These are phyloP conservation scores for Zaprionus lineosus DNA, from an alignment of 2,888 invertebrate species.

Conservation along the genomic window DNA sequence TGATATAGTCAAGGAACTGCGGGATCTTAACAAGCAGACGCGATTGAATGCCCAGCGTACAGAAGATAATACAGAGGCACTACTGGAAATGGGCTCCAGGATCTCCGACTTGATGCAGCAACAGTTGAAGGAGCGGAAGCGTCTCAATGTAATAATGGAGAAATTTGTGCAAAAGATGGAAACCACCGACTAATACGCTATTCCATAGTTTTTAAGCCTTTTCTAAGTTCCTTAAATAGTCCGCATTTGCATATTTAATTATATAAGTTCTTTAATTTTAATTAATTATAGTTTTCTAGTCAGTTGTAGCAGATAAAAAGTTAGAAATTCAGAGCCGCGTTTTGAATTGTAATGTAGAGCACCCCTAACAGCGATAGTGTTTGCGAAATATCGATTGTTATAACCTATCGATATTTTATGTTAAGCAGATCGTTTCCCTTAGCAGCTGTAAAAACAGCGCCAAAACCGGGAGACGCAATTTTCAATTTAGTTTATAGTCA, in stretches of 20 bases:
- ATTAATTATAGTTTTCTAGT: too few relatives aligned
- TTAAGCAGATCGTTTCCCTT: too few relatives aligned
- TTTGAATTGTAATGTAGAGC: too few relatives aligned
- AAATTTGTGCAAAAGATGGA: slow-evolving; percentile 67
- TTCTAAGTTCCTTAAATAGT: too few relatives aligned
- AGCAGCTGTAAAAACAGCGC: slow-evolving; percentile 37
- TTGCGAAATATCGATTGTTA: too few relatives aligned
- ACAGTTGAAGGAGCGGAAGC: slow-evolving; percentile 60
- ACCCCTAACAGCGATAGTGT: too few relatives aligned
- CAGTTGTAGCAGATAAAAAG: too few relatives aligned
- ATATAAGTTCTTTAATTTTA: too few relatives aligned
- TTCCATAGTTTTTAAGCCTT: too few relatives aligned
- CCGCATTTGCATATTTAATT: too few relatives aligned
- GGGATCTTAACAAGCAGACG: slow-evolving; percentile 55
- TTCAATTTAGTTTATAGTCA: neutral
- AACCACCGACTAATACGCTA: slow-evolving; percentile 52
- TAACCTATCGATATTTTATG: too few relatives aligned
- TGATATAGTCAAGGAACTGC: slow-evolving; percentile 61
- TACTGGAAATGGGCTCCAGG: slow-evolving; percentile 60
- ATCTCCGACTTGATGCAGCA: slow-evolving; percentile 65
- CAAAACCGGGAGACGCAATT: slow-evolving; percentile 24
- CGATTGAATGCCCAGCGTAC: slow-evolving; percentile 57
- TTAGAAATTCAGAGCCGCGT: too few relatives aligned
- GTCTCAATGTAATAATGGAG: slow-evolving; percentile 63
- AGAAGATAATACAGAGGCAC: slow-evolving; percentile 59